phyloP scores from a whole-genome alignment of 2,113 vertebrate species.

The Hyla sarda region DNA sequence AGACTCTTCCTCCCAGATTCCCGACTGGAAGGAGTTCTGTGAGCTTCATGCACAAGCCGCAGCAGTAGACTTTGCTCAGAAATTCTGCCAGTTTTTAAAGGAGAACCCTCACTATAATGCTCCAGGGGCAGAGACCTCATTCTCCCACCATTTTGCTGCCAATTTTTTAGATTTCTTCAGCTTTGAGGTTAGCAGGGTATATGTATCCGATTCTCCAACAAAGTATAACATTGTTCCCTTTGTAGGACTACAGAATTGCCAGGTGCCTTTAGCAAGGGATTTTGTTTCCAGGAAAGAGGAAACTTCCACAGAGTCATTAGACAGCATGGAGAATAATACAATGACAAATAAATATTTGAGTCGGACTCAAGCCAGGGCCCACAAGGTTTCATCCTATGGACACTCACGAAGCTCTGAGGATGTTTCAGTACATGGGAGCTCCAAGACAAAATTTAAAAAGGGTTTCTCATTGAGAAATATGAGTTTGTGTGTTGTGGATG shows the following conservation, averaged over 20 bases:
- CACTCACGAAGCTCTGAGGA: slow-evolving; percentile 96
- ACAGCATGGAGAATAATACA: slow-evolving; percentile 85
- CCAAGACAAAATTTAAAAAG: slow-evolving; percentile 90
- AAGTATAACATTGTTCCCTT: slow-evolving; percentile 89
- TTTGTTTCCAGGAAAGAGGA: slow-evolving; percentile 80
- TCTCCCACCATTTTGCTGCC: slow-evolving; percentile 90
- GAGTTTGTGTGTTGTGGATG: slow-evolving; percentile 95
- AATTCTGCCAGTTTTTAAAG: slow-evolving; percentile 91
- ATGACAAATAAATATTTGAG: slow-evolving; percentile 67
- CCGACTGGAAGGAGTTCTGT: slow-evolving; percentile 97
- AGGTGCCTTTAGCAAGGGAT: slow-evolving; percentile 79
- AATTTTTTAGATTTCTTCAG: slow-evolving; percentile 93
- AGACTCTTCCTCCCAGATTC: slow-evolving; percentile 86
- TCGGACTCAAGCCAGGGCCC: slow-evolving; percentile 68
- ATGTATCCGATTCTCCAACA: slow-evolving; percentile 75
- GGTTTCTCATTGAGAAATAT: slow-evolving; percentile 97
- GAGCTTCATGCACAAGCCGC: slow-evolving; percentile 93
- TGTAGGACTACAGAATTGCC: slow-evolving; percentile 85
- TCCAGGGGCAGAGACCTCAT: slow-evolving; percentile 86
- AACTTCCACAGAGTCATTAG: slow-evolving; percentile 82
- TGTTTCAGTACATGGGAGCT: slow-evolving; percentile 76
- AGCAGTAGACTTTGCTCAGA: slow-evolving; percentile 90
- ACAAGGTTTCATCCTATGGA: slow-evolving; percentile 82
- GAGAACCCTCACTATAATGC: slow-evolving; percentile 95
- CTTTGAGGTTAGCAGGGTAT: slow-evolving; percentile 83